Conservation (phyloP, 35 echinoderm and acorn worm genomes). For the Heliocidaris erythrogramma region DNA sequence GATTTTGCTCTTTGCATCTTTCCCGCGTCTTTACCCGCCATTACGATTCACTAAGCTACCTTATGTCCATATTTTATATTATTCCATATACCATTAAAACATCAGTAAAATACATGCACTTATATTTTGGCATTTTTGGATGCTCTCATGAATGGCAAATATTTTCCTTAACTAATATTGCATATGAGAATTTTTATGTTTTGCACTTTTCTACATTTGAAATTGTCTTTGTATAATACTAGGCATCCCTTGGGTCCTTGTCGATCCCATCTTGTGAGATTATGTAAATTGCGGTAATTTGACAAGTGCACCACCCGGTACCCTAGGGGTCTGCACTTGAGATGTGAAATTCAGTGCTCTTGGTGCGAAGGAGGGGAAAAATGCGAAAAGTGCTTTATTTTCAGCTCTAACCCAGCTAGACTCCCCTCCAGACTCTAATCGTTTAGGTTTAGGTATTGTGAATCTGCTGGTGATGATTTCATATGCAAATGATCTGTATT, state of each 20-base stretch:
- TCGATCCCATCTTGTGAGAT: slow-evolving; percentile 2
- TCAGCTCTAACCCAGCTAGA: not conserved
- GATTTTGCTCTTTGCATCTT: no score
- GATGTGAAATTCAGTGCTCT: not conserved
- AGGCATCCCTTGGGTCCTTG: not conserved
- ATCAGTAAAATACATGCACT: no score
- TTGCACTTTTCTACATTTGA: not conserved
- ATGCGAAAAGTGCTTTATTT: not conserved
- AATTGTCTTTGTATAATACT: not conserved
- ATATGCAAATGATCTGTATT: not conserved
- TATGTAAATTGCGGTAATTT: slow-evolving; percentile 45
- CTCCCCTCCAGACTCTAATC: not conserved
- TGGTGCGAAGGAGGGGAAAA: not conserved
- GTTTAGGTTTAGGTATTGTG: not conserved
- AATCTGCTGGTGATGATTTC: no score
- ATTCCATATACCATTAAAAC: no score
- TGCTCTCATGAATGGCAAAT: no score
- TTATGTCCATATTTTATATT: no score
- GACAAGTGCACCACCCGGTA: slow-evolving; percentile 25
- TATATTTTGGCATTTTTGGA: no score
- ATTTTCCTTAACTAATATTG: no score
- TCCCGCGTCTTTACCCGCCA: no score
- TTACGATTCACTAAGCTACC: no score
- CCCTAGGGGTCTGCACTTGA: not conserved
- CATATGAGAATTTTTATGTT: not conserved